Evolutionary conservation across 2,797 vertebrate genomes (phyloP), one percentile per base, ranked within the genome.

Genomic region (Lateolabrax maculatus): DNA sequence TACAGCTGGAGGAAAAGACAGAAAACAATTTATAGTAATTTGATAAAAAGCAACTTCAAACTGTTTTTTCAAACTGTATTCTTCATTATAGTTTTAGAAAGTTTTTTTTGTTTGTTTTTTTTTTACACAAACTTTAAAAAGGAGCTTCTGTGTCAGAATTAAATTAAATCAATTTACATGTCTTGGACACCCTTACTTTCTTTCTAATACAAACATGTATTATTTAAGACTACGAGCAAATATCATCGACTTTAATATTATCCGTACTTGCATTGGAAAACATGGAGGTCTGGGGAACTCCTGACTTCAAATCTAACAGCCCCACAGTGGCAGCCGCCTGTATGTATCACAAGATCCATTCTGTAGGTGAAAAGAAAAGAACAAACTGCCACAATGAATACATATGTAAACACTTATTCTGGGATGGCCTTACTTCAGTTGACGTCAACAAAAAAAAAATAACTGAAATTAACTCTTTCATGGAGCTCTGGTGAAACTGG

Each of bases 231-330:
- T 1, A 58, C 31, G 7, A 60, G 15, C 23, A 1, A 10, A 18
- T 53, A 12, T 69, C 0, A 36, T 9, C 41, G 0, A 56, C 66
- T 61, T 12, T 63, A 83, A 57, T 25, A 44, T 74, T 25, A 44
- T 74, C 37, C 92, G 87, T 95, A 99, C 98, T 98, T 97, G 98
- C 98, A 99, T 19, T 97, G 94, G 80, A 98, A 98, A 82, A 99
- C 96, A 46, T 97, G 96, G 70, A 99, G 92, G 86, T 98, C 93
- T 61, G 96, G 92, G 1, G 96, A 93, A 62, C 94, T 96, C 96
- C 95, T 96, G 58, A 98, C 97, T 92, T 98, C 96, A 76, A 99
- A 99, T 67, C 96, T 95, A 43, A 99, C 87, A 0, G 97, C 96
- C 12, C 97, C 97, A 9, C 98, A 99, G 91, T 99, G 98, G 81